A percentile compares a stretch with the other conserved stretches of the same genome.
Conservation (phyloP, 2,113 vertebrate species). For the Elanoides forficatus region DNA sequence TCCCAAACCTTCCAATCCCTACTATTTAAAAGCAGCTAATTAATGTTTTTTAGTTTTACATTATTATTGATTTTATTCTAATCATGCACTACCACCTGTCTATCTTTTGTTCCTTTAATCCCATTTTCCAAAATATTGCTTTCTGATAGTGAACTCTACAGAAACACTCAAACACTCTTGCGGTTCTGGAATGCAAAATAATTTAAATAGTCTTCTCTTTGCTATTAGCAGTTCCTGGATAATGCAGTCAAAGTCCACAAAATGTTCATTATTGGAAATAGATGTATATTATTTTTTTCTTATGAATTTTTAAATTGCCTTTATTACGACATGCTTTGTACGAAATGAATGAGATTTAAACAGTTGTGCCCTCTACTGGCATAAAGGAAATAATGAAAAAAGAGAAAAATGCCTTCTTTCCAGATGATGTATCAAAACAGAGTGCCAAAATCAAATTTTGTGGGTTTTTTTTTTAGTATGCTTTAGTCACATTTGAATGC, state of each 20-base stretch:
- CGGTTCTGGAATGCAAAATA: not conserved
- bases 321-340: not conserved
- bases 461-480: not conserved
- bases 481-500: not conserved
- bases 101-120: not conserved
- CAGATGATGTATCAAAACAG: not conserved
- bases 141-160: not conserved
- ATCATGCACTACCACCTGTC: not conserved
- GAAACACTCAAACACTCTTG: not conserved
- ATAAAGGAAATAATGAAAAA: not conserved
- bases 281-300: not conserved
- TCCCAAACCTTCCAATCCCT: not conserved
- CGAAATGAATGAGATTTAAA: conserved; percentile 49
- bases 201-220: not conserved
- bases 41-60: not conserved
- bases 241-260: not conserved
- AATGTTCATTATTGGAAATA: not conserved
- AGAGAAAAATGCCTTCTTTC: not conserved
- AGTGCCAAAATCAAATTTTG: not conserved
- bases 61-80: not conserved
- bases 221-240: not conserved
- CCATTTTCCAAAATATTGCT: not conserved
- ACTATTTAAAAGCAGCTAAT: not conserved
- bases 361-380: conserved; percentile 67
- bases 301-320: not conserved